phyloP scores from a whole-genome alignment of 1,140 invertebrate genomes.

The Drosophila fuyamai region DNA sequence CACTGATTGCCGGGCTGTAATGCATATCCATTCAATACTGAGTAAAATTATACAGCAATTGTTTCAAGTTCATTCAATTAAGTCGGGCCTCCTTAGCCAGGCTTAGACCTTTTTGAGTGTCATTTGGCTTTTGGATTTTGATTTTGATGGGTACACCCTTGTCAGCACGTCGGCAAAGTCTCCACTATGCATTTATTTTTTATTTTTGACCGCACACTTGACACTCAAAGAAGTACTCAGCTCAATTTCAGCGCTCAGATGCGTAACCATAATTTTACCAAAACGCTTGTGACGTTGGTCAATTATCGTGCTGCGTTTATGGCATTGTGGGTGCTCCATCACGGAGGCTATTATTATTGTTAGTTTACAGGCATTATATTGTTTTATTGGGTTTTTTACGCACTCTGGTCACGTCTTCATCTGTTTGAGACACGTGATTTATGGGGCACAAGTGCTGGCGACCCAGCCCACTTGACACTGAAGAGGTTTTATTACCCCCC shows the following conservation, averaged over 20 bases:
- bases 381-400: conserved; percentile 55
- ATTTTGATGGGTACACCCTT: conserved; percentile 17
- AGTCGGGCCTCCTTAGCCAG: conserved; percentile 22
- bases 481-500: conserved; percentile 46
- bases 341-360: conserved; percentile 43
- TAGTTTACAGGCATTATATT: conserved; percentile 50
- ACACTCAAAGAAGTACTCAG: conserved; percentile 24
- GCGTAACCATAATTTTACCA: conserved; percentile 28
- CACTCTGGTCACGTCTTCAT: conserved; percentile 61
- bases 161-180: conserved; percentile 20
- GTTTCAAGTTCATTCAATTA: conserved; percentile 76
- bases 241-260: conserved; percentile 32
- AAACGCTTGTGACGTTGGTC: conserved; percentile 32
- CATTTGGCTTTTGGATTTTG: conserved; percentile 44
- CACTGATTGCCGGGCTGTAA: neutral
- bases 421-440: conserved; percentile 66
- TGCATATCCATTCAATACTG: conserved; percentile 28
- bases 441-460: conserved; percentile 27
- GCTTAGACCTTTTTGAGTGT: conserved; percentile 56
- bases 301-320: conserved; percentile 20
- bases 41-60: conserved; percentile 63
- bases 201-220: conserved; percentile 35
- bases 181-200: conserved; percentile 9
- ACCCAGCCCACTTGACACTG: conserved; percentile 54
- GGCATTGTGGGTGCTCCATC: conserved; percentile 20